Conservation (phyloP, 2,888 invertebrate species). For the Nemapogon koenigi region DNA sequence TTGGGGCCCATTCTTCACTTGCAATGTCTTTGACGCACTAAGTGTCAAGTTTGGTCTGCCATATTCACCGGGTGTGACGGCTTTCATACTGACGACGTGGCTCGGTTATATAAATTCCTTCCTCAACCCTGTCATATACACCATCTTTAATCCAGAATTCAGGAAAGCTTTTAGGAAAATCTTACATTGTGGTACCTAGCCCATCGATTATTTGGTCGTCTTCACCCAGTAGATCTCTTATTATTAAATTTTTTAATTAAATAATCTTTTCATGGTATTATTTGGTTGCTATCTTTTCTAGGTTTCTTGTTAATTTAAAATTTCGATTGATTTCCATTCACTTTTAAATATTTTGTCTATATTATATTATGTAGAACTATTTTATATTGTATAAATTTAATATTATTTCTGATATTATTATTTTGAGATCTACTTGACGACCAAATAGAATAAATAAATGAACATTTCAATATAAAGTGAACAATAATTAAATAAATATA, state of each 20-base stretch:
- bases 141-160: conserved; percentile 97
- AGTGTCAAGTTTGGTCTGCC: conserved; percentile 84
- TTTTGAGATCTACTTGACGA: conserved; percentile 31
- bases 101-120: conserved; percentile 97
- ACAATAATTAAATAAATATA: no score
- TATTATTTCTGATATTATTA: not conserved
- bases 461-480: no score
- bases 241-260: no score
- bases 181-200: conserved; percentile 72
- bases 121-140: conserved; percentile 93
- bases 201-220: conserved; percentile 50
- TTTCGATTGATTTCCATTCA: no score
- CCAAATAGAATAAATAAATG: conserved; percentile 39
- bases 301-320: no score
- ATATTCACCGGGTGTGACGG: conserved; percentile 85
- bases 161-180: conserved; percentile 97
- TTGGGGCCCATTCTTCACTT: conserved; percentile 99
- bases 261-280: no score
- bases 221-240: conserved; percentile 33
- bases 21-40: conserved; percentile 96
- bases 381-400: no score
- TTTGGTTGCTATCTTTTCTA: no score
- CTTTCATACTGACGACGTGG: conserved; percentile 96
- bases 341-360: no score
- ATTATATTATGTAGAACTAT: no score